Percentiles rank a stretch among this genome's conserved stretches.
Conservation (phyloP, 2,113 vertebrate genomes). For the Toxotes chatareus region DNA sequence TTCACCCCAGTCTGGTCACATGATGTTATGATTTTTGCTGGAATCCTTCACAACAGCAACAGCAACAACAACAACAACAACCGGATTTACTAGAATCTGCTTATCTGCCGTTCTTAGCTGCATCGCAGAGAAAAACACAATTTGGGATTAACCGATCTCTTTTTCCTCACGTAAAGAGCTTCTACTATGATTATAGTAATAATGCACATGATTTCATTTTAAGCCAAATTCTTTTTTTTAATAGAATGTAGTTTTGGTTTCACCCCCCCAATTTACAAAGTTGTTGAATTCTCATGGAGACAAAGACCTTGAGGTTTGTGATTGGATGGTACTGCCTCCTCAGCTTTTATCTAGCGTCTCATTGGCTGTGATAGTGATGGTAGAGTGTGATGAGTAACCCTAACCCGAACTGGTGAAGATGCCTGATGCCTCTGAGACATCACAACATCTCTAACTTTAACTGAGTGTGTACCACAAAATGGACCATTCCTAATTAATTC, state of each 20-base stretch:
- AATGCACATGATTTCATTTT: conserved; percentile 39
- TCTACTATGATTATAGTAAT: conserved; percentile 57
- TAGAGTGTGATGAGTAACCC: not conserved
- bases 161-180: conserved; percentile 52
- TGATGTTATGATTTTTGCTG: conserved; percentile 60
- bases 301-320: not conserved
- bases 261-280: conserved; percentile 19
- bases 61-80: conserved; percentile 84
- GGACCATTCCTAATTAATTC: no score
- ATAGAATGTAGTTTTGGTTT: conserved; percentile 45
- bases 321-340: not conserved
- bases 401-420: not conserved
- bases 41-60: conserved; percentile 66
- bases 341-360: not conserved
- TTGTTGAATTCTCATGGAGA: conserved; percentile 24
- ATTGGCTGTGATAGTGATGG: not conserved
- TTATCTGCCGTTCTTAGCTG: conserved; percentile 73
- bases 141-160: conserved; percentile 77
- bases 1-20: conserved; percentile 19
- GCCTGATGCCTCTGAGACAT: not conserved
- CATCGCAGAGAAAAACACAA: conserved; percentile 65
- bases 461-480: no score
- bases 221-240: conserved; percentile 30
- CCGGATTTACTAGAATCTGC: conserved; percentile 81
- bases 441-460: no score